Conservation (phyloP, 2,113 vertebrate genomes). For the Caranx ignobilis region DNA sequence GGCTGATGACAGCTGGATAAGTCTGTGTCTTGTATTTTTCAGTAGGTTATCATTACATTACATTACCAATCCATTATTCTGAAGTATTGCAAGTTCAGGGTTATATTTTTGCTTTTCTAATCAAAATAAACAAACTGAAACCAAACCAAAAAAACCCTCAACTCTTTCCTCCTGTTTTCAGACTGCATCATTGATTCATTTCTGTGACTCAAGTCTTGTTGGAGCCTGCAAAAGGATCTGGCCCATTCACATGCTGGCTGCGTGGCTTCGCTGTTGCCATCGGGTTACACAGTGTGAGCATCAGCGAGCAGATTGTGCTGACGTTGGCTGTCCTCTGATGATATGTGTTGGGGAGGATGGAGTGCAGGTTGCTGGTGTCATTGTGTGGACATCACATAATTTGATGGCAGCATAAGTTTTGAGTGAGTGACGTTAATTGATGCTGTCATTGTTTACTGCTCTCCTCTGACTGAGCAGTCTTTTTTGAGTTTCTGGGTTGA, state of each 20-base stretch:
- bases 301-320: slow-evolving; percentile 72
- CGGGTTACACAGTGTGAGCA: slow-evolving; percentile 69
- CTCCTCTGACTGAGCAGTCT: slow-evolving; percentile 17
- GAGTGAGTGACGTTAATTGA: slow-evolving; percentile 65
- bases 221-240: slow-evolving; percentile 28
- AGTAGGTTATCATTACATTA: slow-evolving; percentile 28
- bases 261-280: slow-evolving; percentile 48
- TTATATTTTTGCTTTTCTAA: not conserved
- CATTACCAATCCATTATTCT: slow-evolving; percentile 4
- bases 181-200: slow-evolving; percentile 12
- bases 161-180: not conserved
- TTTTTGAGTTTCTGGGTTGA: slow-evolving; percentile 34
- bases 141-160: not conserved
- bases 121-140: not conserved
- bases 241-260: slow-evolving; percentile 46
- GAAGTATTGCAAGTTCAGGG: not conserved
- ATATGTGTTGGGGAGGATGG: slow-evolving; percentile 39
- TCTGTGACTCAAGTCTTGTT: slow-evolving; percentile 20
- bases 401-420: slow-evolving; percentile 43
- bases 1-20: slow-evolving; percentile 33
- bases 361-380: slow-evolving; percentile 57
- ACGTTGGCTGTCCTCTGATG: slow-evolving; percentile 56
- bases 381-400: slow-evolving; percentile 45
- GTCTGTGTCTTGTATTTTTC: not conserved
- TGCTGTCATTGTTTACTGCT: slow-evolving; percentile 49